phyloP scores from a whole-genome alignment of 92 coral and sea anemone species.

The Parazoanthus swiftii region DNA sequence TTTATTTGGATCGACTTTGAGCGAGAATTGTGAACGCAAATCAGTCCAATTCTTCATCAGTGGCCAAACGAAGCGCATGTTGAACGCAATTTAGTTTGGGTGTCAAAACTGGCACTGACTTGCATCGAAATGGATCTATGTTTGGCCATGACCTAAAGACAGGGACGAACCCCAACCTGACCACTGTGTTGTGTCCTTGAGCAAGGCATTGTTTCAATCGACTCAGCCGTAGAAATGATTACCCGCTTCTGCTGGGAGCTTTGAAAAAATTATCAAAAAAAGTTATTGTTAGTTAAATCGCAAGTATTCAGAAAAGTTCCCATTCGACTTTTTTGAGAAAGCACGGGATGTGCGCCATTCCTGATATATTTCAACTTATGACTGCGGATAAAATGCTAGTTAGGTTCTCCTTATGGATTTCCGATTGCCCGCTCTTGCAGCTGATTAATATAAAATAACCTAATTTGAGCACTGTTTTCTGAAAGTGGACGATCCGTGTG shows the following conservation, averaged over 20 bases:
- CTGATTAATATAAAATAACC: neutral
- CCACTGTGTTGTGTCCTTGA: too few species aligned
- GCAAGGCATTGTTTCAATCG: too few species aligned
- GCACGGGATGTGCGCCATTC: neutral
- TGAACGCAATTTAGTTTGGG: too few species aligned
- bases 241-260: neutral
- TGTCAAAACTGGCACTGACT: too few species aligned
- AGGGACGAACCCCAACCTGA: neutral
- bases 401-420: neutral
- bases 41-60: too few species aligned
- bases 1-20: too few species aligned
- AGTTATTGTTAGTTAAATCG: neutral
- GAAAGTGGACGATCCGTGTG: conserved; percentile 39
- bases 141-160: neutral
- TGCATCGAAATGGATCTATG: too few species aligned
- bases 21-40: too few species aligned
- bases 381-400: neutral
- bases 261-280: too few species aligned
- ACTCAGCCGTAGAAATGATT: too few species aligned
- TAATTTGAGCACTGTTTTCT: neutral
- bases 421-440: neutral
- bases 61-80: too few species aligned
- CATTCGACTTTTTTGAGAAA: neutral
- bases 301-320: neutral
- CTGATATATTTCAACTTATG: neutral